Conservation (phyloP, 2,888 invertebrate genomes). For the Panopea generosa region DNA sequence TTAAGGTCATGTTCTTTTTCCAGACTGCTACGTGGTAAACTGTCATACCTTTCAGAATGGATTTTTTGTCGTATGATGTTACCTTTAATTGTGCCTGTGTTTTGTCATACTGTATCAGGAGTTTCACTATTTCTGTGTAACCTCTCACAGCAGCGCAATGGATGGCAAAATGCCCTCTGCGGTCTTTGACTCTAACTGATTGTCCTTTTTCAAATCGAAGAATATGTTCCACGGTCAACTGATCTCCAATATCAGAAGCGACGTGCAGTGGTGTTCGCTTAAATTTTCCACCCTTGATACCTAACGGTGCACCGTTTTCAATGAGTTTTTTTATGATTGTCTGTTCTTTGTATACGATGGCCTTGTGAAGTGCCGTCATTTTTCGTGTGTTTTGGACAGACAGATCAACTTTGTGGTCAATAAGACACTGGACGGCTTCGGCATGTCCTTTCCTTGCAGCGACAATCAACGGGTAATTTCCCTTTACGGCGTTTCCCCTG, state of each 20-base stretch:
- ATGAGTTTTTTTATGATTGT: slow-evolving; percentile 9
- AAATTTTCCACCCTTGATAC: slow-evolving; percentile 12
- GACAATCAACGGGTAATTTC: slow-evolving; percentile 34
- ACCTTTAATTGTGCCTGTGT: slow-evolving; percentile 4
- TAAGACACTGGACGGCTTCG: slow-evolving; percentile 23
- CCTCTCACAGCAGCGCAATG: slow-evolving; percentile 27
- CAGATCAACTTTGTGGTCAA: slow-evolving; percentile 16
- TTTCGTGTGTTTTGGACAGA: slow-evolving; percentile 16
- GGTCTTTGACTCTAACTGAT: slow-evolving; percentile 17
- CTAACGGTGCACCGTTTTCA: slow-evolving; percentile 13
- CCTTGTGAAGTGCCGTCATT: slow-evolving; percentile 39
- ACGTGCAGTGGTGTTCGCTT: slow-evolving; percentile 36
- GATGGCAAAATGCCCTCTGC: slow-evolving; percentile 21
- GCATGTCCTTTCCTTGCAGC: slow-evolving; percentile 21
- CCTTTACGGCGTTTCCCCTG: slow-evolving; percentile 23
- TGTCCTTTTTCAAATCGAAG: slow-evolving; percentile 25
- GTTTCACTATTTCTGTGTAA: slow-evolving; percentile 8
- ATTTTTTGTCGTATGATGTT: slow-evolving; percentile 11
- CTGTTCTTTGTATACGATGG: slow-evolving; percentile 14
- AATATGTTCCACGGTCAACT: background rate
- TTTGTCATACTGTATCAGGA: slow-evolving; percentile 18
- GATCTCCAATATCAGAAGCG: slow-evolving; percentile 24
- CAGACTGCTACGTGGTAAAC: slow-evolving; percentile 30
- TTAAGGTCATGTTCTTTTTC: slow-evolving; percentile 10
- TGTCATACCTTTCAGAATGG: slow-evolving; percentile 8